phyloP scores from a whole-genome alignment of 2,797 vertebrate genomes.

The Notolepis coatsorum region DNA sequence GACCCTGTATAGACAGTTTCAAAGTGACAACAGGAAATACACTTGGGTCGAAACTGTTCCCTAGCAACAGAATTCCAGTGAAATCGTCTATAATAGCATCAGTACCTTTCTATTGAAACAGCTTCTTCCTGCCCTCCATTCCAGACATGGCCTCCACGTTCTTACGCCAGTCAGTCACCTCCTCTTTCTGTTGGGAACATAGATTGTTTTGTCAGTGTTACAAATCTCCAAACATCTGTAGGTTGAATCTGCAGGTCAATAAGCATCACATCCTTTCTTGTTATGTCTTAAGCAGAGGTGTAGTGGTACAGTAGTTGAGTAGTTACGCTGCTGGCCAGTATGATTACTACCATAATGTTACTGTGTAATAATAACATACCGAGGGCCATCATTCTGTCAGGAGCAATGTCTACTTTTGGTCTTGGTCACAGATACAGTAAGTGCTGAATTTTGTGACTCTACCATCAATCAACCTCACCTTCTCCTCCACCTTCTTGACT shows the following conservation, averaged over 20 bases:
- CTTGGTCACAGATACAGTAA: background rate
- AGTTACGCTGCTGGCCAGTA: too few species aligned
- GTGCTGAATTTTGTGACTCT: background rate
- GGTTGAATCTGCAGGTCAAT: too few species aligned
- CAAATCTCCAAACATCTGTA: too few species aligned
- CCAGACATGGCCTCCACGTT: slow-evolving; percentile 64
- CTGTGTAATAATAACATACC: too few species aligned
- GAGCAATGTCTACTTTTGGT: too few species aligned
- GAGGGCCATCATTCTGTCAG: too few species aligned
- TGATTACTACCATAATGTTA: too few species aligned
- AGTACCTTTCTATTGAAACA: slow-evolving; percentile 37
- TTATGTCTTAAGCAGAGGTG: too few species aligned
- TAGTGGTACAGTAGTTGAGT: too few species aligned
- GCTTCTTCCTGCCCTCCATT: slow-evolving; percentile 65
- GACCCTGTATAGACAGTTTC: background rate
- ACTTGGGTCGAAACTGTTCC: slow-evolving; percentile 3
- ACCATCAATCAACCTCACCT: slow-evolving; percentile 22
- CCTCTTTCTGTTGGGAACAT: slow-evolving; percentile 47
- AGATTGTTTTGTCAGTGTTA: background rate
- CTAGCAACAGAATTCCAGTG: slow-evolving; percentile 45
- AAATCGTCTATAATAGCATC: too few species aligned
- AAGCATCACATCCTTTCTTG: too few species aligned
- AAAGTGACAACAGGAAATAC: background rate
- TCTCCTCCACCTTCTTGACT: slow-evolving; percentile 74
- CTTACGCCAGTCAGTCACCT: slow-evolving; percentile 65